phyloP scores from a whole-genome alignment of 2,888 invertebrate species.

The Dasypogon diadema region DNA sequence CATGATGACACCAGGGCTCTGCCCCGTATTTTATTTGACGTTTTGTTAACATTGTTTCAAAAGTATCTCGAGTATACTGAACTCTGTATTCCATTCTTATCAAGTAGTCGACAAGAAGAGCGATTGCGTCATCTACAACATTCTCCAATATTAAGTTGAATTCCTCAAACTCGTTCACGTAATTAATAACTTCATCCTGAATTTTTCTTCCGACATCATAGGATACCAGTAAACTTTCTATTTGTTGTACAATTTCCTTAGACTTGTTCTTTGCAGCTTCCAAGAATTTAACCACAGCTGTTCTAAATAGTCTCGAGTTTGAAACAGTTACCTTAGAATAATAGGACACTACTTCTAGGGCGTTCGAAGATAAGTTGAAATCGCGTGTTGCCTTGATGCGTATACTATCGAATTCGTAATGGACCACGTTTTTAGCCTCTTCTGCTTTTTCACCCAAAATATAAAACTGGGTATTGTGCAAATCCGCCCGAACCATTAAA shows the following conservation, averaged over 20 bases:
- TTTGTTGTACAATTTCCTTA: neutral
- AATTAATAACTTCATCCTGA: constrained; percentile 60
- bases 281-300: neutral
- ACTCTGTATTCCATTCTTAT: constrained; percentile 23
- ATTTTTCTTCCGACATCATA: neutral
- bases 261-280: constrained; percentile 3
- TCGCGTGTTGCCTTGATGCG: neutral
- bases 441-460: neutral
- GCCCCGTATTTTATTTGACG: constrained; percentile 1
- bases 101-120: constrained; percentile 61
- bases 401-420: neutral
- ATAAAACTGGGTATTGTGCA: neutral
- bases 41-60: neutral
- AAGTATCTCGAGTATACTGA: neutral
- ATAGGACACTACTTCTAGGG: neutral
- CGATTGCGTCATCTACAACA: constrained; percentile 63
- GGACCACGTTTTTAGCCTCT: neutral
- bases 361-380: neutral
- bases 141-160: constrained; percentile 62
- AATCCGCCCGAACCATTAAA: neutral
- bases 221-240: neutral
- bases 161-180: constrained; percentile 65
- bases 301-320: neutral
- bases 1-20: neutral
- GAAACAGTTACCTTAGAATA: neutral